Evolutionary conservation across 2,888 invertebrate species (phyloP), one percentile per base, ranked within the genome.

Genomic region (Ophonus ardosiacus): DNA sequence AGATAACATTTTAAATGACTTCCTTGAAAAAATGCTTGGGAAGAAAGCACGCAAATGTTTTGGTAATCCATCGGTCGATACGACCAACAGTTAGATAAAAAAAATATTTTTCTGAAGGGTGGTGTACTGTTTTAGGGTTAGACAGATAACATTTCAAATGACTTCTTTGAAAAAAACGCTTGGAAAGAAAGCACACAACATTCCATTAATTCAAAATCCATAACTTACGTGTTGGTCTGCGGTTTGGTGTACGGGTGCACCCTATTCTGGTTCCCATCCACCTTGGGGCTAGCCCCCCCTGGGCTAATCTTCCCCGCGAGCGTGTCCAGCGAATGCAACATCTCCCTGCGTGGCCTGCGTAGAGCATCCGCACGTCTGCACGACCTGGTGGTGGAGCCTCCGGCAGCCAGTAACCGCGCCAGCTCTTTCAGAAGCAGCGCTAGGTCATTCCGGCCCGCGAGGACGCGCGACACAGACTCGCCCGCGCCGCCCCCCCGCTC

Each of bases 261-360:
- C 89, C 95, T 92, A 91, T 95, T 95, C 86, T 95, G 95, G 92
- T 95, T 95, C 87, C 94, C 92, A 57, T 78, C 78, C 21, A 78
- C 56, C 31, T 74, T 43, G 13, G 71, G 71, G 13, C 21, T 13
- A 13, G 43, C 43, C 43, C 94, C 93, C 92, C 96, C 96, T 90
- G 97, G 97, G 91, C 97, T 97, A 92, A 97, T 95, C 92, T 97
- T 97, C 91, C 96, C 96, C 93, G 97, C 97, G 93, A 97, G 94
- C 91, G 96, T 95, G 93, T 97, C 97, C 92, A 97, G 93, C 89
- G 97, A 96, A 92, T 96, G 96, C 92, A 97, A 94, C 97, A 97
- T 97, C 91, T 92, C 92, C 91, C 93, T 92, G 17, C 43, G 71
- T 51, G 10, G 43, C 4, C 43, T 0, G 6, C 43, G 43, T 10